phyloP scores from a whole-genome alignment of 1,140 invertebrate species.

The Eriocheir sinensis region DNA sequence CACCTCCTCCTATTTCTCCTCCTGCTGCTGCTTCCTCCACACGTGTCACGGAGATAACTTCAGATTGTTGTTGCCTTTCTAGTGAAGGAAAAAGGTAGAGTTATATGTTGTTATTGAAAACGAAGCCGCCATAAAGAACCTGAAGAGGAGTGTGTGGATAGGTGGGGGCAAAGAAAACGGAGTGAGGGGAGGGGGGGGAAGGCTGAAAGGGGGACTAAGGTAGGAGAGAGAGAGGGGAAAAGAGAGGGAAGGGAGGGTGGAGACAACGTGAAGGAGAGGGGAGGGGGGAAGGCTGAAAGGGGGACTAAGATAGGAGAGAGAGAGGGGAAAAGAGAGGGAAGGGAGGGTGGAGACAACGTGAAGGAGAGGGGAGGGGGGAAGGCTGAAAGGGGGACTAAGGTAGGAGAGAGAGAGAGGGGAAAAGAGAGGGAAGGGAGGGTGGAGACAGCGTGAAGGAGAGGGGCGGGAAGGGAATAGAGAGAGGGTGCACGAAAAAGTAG shows the following conservation, averaged over 20 bases:
- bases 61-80: neutral
- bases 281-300: neutral
- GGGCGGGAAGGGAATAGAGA: neutral
- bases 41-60: neutral
- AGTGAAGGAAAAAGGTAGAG: neutral
- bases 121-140: neutral
- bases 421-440: too few relatives aligned
- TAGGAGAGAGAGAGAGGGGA: too few relatives aligned
- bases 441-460: neutral
- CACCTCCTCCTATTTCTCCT: too few relatives aligned
- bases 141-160: neutral
- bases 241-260: neutral
- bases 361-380: too few relatives aligned
- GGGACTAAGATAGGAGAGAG: too few relatives aligned
- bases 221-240: neutral
- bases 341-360: too few relatives aligned
- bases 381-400: too few relatives aligned
- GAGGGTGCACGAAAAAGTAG: neutral
- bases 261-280: too few relatives aligned
- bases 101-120: slow-evolving; percentile 27
- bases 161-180: too few relatives aligned
- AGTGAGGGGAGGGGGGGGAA: neutral
- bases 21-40: too few relatives aligned
- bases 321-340: too few relatives aligned
- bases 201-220: neutral